phyloP scores from a whole-genome alignment of 2,797 vertebrate genomes.

The Propithecus perrieri region DNA sequence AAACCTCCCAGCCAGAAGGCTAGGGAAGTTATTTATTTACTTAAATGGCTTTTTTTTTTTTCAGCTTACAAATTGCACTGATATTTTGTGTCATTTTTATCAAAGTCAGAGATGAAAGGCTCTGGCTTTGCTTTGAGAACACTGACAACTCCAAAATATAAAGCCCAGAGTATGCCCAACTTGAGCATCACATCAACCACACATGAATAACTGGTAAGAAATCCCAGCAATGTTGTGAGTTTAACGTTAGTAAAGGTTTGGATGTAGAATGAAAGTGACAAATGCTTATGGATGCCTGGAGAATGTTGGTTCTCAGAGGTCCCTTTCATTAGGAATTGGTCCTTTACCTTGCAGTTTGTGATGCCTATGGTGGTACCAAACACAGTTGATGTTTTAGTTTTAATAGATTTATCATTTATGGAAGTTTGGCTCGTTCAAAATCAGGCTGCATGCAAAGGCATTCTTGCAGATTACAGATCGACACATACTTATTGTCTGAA shows the following conservation, averaged over 20 bases:
- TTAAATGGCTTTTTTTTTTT: conserved; percentile 58
- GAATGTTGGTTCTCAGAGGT: conserved; percentile 10
- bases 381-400: conserved; percentile 4
- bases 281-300: conserved; percentile 23
- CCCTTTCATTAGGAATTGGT: not conserved
- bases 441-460: not conserved
- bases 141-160: conserved; percentile 72
- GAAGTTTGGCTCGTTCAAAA: not conserved
- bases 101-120: conserved; percentile 80
- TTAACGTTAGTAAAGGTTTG: conserved; percentile 41
- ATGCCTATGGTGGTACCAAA: not conserved
- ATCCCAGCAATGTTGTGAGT: conserved; percentile 43
- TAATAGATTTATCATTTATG: not conserved
- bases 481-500: conserved; percentile 39
- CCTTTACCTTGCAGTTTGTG: not conserved
- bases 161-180: conserved; percentile 66
- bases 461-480: not conserved
- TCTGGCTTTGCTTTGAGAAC: conserved; percentile 78
- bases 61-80: conserved; percentile 73
- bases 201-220: conserved; percentile 69
- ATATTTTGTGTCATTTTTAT: conserved; percentile 76
- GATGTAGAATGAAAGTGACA: conserved; percentile 56
- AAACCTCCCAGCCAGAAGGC: conserved; percentile 61
- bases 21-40: conserved; percentile 68
- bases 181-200: conserved; percentile 62